Evolutionary conservation across 2,888 invertebrate genomes (phyloP), one percentile per base, ranked within the genome.

Genomic region (Luperina testacea): DNA sequence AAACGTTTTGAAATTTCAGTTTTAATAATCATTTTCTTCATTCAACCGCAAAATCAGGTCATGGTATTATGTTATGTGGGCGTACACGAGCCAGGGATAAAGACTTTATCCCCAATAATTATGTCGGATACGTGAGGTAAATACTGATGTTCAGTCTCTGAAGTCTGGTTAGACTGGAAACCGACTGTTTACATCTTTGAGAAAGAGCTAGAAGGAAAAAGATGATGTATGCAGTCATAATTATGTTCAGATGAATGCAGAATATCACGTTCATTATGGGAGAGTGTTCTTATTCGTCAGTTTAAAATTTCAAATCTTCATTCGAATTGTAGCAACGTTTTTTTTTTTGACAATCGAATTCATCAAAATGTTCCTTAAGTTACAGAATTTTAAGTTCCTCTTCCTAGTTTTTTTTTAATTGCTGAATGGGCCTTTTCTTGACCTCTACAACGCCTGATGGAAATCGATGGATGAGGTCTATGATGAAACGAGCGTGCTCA

Each of bases 81-180:
- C 75, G 61, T 61, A 76, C 70, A 76, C 72, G 71, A 38, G 64
- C 38, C 24, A 27, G 71, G 70, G 65, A 67, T 75, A 76, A 76
- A 72, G 45, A 68, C 72, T 77, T 70, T 71, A 79, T 68, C 75
- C 75, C 15, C 6, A 63, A 72, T 83, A 83, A 86, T 86, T 86
- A 76, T 59, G 68, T 63, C n/a, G 42, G 15, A 32, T 70, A 80
- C 65, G 69, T 80, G 77, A 51, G 32, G 51, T 32, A 59, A 68
- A 64, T 73, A 64, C 63, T 68, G 38, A 72, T 45, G 7, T 72
- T 51, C 13, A 24, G 32, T 38, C 17, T 61, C 42, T 69, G 24
- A 9, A 24, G 32, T 32, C 53, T 67, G 48, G 64, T 53, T 69
- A 72, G 5, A 63, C 53, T 72, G 17, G 32, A 20, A 51, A n/a